A percentile compares a stretch with the other conserved stretches of the same genome.
phyloP scores from a whole-genome alignment of 2,113 vertebrate genomes.

The Phainopepla nitens region DNA sequence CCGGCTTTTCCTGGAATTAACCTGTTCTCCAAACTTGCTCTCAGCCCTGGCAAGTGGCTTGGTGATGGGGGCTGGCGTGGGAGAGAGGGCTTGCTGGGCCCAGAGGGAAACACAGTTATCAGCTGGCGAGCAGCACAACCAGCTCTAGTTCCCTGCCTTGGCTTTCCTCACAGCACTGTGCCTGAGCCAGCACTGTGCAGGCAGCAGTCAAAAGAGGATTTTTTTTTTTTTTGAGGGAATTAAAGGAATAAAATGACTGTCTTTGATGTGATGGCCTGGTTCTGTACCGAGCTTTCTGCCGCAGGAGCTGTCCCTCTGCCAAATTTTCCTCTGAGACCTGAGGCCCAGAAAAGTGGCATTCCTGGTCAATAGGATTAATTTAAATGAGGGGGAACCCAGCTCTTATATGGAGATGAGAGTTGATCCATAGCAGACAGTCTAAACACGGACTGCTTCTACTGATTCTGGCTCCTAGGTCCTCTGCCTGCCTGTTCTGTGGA shows the following conservation, averaged over 20 bases:
- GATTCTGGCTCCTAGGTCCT: background rate
- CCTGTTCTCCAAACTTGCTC: background rate
- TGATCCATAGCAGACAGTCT: background rate
- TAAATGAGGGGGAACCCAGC: background rate
- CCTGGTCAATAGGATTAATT: background rate
- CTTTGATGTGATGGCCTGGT: background rate
- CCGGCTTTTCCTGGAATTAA: background rate
- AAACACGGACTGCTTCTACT: background rate
- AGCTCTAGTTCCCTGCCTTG: background rate
- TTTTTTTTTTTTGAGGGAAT: background rate
- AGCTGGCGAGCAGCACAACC: accelerated
- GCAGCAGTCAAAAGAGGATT: background rate
- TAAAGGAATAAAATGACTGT: background rate
- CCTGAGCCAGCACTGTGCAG: background rate
- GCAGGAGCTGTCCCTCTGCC: background rate
- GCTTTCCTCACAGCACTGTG: background rate
- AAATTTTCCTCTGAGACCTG: background rate
- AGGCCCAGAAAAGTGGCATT: background rate
- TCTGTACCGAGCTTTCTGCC: background rate
- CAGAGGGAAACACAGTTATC: background rate
- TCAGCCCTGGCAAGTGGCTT: accelerated
- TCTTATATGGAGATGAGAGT: background rate
- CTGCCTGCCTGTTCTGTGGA: background rate
- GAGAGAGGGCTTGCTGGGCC: background rate
- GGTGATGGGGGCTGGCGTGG: background rate